Conservation (phyloP, 2,113 vertebrate genomes). For the Forbesichthys agassizii region DNA sequence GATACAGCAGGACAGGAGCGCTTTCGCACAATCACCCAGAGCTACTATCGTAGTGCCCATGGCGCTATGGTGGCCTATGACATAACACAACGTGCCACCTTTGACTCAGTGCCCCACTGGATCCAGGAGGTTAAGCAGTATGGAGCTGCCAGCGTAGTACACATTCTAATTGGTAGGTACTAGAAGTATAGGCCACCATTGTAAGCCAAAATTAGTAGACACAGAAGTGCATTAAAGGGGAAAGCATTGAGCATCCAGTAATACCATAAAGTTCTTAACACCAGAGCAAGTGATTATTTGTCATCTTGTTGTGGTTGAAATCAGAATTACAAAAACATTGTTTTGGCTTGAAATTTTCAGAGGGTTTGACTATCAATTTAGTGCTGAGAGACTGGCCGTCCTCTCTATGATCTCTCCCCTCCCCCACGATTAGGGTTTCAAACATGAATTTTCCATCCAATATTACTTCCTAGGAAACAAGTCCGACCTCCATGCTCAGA, state of each 20-base stretch:
- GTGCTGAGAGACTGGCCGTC: too few relatives aligned
- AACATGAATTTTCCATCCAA: not conserved
- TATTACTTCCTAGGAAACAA: conserved; percentile 84
- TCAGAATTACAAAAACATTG: too few relatives aligned
- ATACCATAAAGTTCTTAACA: too few relatives aligned
- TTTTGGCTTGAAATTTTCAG: too few relatives aligned
- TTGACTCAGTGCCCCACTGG: conserved; percentile 91
- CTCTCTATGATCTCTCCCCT: too few relatives aligned
- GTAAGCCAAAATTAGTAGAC: not conserved
- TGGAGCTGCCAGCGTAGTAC: conserved; percentile 86
- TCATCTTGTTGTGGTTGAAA: too few relatives aligned
- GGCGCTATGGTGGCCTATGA: conserved; percentile 95
- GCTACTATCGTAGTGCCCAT: conserved; percentile 96
- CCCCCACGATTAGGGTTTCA: too few relatives aligned
- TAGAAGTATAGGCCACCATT: too few relatives aligned
- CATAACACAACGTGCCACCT: conserved; percentile 87
- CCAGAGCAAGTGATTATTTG: too few relatives aligned
- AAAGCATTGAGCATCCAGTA: not conserved
- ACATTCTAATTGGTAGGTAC: conserved; percentile 90
- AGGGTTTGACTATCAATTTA: too few relatives aligned
- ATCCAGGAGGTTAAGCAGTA: conserved; percentile 90
- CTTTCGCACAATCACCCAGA: conserved; percentile 96
- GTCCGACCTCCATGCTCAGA: conserved; percentile 79
- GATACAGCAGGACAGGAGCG: conserved; percentile 97
- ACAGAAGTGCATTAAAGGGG: not conserved